Evolutionary conservation across 2,888 invertebrate genomes (phyloP), one percentile per base, ranked within the genome.

Genomic region (Caenorhabditis drosophilae): DNA sequence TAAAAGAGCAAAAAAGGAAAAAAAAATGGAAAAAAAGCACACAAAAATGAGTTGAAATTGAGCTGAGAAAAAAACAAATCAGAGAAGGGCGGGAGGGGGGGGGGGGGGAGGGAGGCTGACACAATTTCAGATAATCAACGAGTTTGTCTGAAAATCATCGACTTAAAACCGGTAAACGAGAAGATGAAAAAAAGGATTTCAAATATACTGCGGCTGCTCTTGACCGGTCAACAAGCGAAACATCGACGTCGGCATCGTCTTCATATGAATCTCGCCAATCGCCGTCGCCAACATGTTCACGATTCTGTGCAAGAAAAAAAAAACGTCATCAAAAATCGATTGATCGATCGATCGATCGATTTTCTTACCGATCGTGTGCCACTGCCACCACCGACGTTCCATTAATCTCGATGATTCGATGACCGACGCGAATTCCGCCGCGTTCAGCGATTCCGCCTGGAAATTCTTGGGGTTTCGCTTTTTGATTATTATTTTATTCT

Each of bases 211-310:
- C 78, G 98, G 98, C 86, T 93, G 93, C 88, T 98, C 98, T 87
- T 98, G 98, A 66, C 98, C 98, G 78, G 98, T 99, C 84, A 98
- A 88, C 84, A 98, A 89, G 83, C 97, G 90, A 88, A 96, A 98
- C 94, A 98, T 98, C 75, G 97, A 97, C 76, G 98, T 98, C 81
- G 98, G 98, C 98, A 99, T 98, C 64, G 98, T 98, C 88, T 98
- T 98, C 97, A 98, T 98, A 82, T 96, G 89, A 82, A 98, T 98
- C 95, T 98, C 98, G 82, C 98, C 98, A 67, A 98, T 95, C 64
- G 97, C 97, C 57, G 96, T 97, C 74, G 98, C 97, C 78, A 99
- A 88, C 85, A 98, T 89, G 87, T 96, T 96, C 84, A 99, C 98
- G 85, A 99, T 98, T 85, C 94, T 92, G 26, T 44, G 26, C 11